Base-by-base conservation (phyloP, 2,888 invertebrate species). In the Lithophane leautieri region DNA sequence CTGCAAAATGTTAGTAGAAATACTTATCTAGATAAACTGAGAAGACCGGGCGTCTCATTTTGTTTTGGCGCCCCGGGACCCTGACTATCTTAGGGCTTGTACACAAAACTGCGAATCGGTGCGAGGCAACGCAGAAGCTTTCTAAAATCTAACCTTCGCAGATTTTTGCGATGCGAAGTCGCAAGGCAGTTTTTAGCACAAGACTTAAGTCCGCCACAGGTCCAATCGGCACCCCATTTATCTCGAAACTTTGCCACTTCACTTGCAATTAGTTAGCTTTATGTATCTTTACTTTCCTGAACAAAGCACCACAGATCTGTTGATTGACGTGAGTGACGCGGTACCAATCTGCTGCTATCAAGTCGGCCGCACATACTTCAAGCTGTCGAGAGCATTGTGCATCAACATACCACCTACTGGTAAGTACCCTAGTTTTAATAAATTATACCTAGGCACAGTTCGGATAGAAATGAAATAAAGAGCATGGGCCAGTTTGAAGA, bases 311-410 rank as follows among this genome's bases (percentile, higher is more conserved):
- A 25, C n/a, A 68, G 98, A 99, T 97, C 97, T 99, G 93, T 97
- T 99, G 71, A 98, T 99, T 90, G 99, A 99, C 93, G 99, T 99
- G 84, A 99, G 99, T 95, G 99, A 99, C 96, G 98, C 99, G n/a
- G 97, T 99, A 50, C 98, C 99, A 97, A 99, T 99, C 88, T 99
- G 99, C 95, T 99, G 99, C 73, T 99, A 99, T 93, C 99, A 99
- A 94, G 96, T 99, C 56, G 99, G 99, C 70, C 97, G 99, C 76
- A 99, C 99, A 0, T 99, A 99, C 92, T 97, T 99, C 88, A 98
- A 98, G 91, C 96, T 99, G 73, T 98, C 99, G 0, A 97, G 98
- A 91, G 98, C 98, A 52, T 96, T 99, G 22, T 98, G 98, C 92
- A 98, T 99, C 89, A 98, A 98, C 90, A 98, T 98, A 91, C 99